phyloP scores from a whole-genome alignment of 30 jellyfish, hydroid and myxozoan species.

The Rhopilema esculentum region DNA sequence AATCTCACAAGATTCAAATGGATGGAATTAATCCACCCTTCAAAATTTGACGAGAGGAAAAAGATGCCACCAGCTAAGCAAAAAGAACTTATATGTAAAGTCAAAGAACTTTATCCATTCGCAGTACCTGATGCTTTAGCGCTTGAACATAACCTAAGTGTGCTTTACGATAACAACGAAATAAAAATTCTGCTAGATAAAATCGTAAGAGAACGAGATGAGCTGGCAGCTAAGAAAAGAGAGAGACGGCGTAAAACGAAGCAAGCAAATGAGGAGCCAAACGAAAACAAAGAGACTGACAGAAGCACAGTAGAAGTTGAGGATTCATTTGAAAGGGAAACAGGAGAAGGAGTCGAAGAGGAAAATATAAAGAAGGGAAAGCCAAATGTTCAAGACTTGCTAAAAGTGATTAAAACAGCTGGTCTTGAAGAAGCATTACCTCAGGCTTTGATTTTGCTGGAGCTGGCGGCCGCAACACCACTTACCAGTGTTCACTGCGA shows the following conservation, averaged over 20 bases:
- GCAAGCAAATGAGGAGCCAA: conserved; percentile 1
- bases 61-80: conserved; percentile 26
- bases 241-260: conserved; percentile 4
- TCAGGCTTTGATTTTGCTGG: conserved; percentile 30
- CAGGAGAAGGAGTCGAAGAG: conserved; percentile 7
- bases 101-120: conserved; percentile 16
- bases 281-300: not conserved
- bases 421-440: conserved; percentile 56
- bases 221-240: conserved; percentile 8
- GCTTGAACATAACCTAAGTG: conserved; percentile 20
- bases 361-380: conserved; percentile 16
- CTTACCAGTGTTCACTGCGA: conserved; percentile 62
- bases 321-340: conserved; percentile 19
- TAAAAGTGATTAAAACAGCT: conserved; percentile 4
- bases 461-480: conserved; percentile 54
- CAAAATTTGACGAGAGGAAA: conserved; percentile 48
- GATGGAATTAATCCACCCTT: conserved; percentile 65
- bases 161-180: conserved; percentile 7
- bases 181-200: conserved; percentile 21
- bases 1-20: conserved; percentile 49
- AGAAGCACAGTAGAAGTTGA: not conserved
- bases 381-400: conserved; percentile 13
- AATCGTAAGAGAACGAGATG: conserved; percentile 29
- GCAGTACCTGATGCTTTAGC: conserved; percentile 30
- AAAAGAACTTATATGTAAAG: conserved; percentile 20